Percentiles rank a stretch among this genome's conserved stretches.
Evolutionary conservation across 2,888 invertebrate genomes (phyloP).

Genomic region (Rhagonycha lutea): DNA sequence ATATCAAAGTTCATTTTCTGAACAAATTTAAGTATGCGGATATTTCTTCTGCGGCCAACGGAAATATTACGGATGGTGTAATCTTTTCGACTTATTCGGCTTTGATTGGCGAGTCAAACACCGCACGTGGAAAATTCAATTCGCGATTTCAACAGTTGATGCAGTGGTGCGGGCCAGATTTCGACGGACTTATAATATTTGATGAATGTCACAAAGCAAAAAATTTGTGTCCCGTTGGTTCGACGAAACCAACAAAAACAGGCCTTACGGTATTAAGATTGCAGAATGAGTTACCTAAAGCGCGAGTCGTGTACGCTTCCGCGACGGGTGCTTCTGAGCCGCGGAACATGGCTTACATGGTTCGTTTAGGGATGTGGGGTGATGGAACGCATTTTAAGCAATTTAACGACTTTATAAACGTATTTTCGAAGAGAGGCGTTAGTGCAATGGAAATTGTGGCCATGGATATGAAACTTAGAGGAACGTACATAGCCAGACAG

Average conservation of each 20-base stretch:
- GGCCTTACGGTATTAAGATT: constrained; percentile 88
- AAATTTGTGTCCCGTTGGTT: constrained; percentile 95
- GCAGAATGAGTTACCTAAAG: constrained; percentile 91
- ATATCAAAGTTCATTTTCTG: constrained; percentile 85
- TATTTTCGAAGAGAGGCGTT: constrained; percentile 96
- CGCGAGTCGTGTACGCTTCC: constrained; percentile 92
- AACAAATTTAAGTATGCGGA: constrained; percentile 99
- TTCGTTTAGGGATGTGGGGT: constrained; percentile 98
- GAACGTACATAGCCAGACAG: constrained; percentile 98
- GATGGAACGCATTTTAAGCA: constrained; percentile 93
- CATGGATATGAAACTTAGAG: constrained; percentile 99
- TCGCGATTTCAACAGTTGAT: constrained; percentile 93
- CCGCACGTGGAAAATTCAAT: constrained; percentile 84
- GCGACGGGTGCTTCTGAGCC: constrained; percentile 98
- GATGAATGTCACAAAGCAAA: constrained; percentile 99
- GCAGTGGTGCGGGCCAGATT: constrained; percentile 98
- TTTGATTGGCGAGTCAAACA: constrained; percentile 95
- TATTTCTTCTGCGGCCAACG: constrained; percentile 91
- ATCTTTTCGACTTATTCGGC: constrained; percentile 98
- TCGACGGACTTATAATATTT: constrained; percentile 95
- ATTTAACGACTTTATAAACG: constrained; percentile 93
- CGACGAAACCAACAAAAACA: constrained; percentile 97
- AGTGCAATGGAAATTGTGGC: constrained; percentile 99
- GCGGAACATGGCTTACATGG: constrained; percentile 99
- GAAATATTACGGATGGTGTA: constrained; percentile 66